Conservation (phyloP, 92 coral and sea anemone species). For the Epizoanthus illoricatus region DNA sequence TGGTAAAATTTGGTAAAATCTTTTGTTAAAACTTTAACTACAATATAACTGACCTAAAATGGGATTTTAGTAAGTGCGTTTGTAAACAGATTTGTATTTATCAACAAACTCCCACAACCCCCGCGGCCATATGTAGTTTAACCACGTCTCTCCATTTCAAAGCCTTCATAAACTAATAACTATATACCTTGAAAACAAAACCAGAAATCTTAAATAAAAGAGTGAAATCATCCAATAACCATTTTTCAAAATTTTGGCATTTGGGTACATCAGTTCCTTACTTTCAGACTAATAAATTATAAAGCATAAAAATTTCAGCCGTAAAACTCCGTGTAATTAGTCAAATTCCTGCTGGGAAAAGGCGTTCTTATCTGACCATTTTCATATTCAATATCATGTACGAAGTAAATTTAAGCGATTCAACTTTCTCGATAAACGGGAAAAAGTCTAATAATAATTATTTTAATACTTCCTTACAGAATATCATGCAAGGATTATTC, state of each 20-base stretch:
- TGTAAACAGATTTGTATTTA: conserved; percentile 1
- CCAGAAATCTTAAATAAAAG: no score
- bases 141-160: neutral
- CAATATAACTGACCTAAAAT: neutral
- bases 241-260: no score
- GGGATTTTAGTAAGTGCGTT: conserved; percentile 11
- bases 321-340: neutral
- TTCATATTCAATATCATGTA: conserved; percentile 19
- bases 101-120: neutral
- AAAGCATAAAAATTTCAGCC: neutral
- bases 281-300: neutral
- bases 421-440: neutral
- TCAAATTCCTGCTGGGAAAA: conserved; percentile 19
- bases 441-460: neutral
- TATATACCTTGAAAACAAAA: neutral
- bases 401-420: neutral
- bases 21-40: neutral
- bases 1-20: conserved; percentile 1
- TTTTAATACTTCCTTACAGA: neutral
- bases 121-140: neutral
- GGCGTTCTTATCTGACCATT: neutral
- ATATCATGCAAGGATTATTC: neutral
- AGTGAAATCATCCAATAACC: no score
- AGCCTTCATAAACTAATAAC: neutral
- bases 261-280: neutral